Conservation (phyloP, 2,888 invertebrate species). For the Ichneumon xanthorius region DNA sequence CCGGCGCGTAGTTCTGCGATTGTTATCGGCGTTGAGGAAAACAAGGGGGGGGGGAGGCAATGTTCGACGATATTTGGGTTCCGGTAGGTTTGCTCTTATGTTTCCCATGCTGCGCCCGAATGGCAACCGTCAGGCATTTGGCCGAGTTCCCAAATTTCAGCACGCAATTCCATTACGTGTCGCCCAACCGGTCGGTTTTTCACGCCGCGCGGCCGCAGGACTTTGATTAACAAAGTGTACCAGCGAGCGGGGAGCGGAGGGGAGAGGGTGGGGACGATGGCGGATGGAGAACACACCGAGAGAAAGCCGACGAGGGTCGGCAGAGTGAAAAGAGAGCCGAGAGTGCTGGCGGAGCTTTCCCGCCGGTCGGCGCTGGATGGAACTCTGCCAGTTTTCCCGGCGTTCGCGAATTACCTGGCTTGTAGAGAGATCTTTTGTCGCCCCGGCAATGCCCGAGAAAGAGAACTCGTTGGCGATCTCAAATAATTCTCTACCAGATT, state of each 20-base stretch:
- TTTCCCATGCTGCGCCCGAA: conserved; percentile 14
- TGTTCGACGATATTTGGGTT: conserved; percentile 18
- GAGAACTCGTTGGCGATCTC: conserved; percentile 55
- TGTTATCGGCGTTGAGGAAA: neutral
- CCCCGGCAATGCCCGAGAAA: conserved; percentile 1
- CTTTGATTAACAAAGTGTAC: conserved; percentile 69
- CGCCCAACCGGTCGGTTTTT: conserved; percentile 64
- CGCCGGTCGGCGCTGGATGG: conserved; percentile 48
- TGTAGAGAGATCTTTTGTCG: conserved; percentile 62
- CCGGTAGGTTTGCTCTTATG: neutral
- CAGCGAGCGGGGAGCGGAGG: conserved; percentile 17
- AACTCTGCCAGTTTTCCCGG: conserved; percentile 66
- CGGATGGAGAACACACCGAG: conserved; percentile 54
- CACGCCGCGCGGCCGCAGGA: conserved; percentile 63
- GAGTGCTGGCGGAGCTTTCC: conserved; percentile 36
- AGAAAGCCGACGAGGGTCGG: conserved; percentile 47
- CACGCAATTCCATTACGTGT: conserved; percentile 69
- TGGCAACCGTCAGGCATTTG: conserved; percentile 59
- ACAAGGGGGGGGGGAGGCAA: neutral
- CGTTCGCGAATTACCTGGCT: conserved; percentile 65
- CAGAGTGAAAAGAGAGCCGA: conserved; percentile 34
- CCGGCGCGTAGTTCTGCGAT: no score
- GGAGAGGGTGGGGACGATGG: neutral
- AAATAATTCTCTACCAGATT: conserved; percentile 62
- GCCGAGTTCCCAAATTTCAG: conserved; percentile 66